phyloP scores from a whole-genome alignment of 2,888 invertebrate genomes.

The Lepidochrysops patricia region DNA sequence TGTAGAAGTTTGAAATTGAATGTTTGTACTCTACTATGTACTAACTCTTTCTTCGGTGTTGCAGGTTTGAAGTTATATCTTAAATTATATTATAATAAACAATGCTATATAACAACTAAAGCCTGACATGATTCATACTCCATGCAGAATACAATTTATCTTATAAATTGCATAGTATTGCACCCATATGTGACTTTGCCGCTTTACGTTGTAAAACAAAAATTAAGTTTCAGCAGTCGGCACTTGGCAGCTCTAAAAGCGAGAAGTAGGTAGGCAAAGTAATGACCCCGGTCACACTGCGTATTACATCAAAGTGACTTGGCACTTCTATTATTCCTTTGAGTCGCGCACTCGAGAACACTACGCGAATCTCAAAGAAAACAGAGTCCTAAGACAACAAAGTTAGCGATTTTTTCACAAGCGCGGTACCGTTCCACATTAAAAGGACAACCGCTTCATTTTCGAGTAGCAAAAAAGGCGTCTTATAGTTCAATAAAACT shows the following conservation, averaged over 20 bases:
- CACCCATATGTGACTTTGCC: too few relatives aligned
- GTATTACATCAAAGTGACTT: background rate
- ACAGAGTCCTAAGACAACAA: conserved; percentile 7
- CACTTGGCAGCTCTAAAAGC: background rate
- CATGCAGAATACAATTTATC: too few relatives aligned
- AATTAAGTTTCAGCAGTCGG: too few relatives aligned
- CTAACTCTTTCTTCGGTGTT: too few relatives aligned
- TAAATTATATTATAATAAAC: too few relatives aligned
- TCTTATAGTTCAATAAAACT: conserved; percentile 62
- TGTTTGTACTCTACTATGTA: too few relatives aligned
- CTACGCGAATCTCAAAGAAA: background rate
- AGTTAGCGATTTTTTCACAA: conserved; percentile 21
- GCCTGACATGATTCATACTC: too few relatives aligned
- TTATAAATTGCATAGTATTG: too few relatives aligned
- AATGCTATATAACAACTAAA: too few relatives aligned
- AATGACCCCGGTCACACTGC: background rate
- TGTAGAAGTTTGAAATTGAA: too few relatives aligned
- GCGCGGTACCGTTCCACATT: conserved; percentile 33
- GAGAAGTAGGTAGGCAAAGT: background rate
- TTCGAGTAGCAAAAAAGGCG: conserved; percentile 45
- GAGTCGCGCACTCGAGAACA: background rate
- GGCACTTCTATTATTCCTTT: background rate
- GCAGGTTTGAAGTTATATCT: too few relatives aligned
- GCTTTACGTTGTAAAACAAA: too few relatives aligned
- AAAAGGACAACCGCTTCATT: conserved; percentile 31